Evolutionary conservation across 2,113 vertebrate species (phyloP).

Genomic region (Melospiza melodia): DNA sequence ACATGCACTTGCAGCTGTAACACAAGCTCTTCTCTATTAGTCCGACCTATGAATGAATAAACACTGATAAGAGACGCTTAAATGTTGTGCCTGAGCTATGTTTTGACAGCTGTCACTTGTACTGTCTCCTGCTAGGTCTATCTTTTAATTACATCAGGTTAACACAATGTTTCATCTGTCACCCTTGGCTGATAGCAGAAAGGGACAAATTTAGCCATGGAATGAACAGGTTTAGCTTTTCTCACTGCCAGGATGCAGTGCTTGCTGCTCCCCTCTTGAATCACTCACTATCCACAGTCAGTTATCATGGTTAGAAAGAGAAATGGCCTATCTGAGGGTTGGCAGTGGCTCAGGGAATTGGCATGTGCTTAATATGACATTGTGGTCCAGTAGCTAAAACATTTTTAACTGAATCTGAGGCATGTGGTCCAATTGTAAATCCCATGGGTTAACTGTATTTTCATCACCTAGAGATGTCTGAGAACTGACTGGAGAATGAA

Average conservation of each 20-base stretch:
- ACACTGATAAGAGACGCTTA: conserved; percentile 19
- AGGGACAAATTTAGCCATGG: background rate
- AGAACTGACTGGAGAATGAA: background rate
- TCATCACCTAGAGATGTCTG: background rate
- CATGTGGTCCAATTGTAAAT: background rate
- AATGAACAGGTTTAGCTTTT: background rate
- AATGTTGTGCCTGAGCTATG: conserved; percentile 7
- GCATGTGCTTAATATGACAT: background rate
- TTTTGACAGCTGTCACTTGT: conserved; percentile 54
- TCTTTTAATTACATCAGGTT: conserved; percentile 62
- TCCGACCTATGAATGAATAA: conserved; percentile 37
- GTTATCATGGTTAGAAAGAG: background rate
- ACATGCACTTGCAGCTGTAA: background rate
- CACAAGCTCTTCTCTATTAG: background rate
- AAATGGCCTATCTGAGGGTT: background rate
- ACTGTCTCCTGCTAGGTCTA: background rate
- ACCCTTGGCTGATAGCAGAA: conserved; percentile 4
- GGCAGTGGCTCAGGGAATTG: background rate
- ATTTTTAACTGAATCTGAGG: background rate
- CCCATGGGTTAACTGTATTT: background rate
- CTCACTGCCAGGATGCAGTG: background rate
- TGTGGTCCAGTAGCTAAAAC: background rate
- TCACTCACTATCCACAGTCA: background rate
- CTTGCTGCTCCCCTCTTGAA: background rate
- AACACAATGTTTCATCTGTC: conserved; percentile 42